phyloP scores from a whole-genome alignment of 2,113 vertebrate species.

The Varanus salvator region DNA sequence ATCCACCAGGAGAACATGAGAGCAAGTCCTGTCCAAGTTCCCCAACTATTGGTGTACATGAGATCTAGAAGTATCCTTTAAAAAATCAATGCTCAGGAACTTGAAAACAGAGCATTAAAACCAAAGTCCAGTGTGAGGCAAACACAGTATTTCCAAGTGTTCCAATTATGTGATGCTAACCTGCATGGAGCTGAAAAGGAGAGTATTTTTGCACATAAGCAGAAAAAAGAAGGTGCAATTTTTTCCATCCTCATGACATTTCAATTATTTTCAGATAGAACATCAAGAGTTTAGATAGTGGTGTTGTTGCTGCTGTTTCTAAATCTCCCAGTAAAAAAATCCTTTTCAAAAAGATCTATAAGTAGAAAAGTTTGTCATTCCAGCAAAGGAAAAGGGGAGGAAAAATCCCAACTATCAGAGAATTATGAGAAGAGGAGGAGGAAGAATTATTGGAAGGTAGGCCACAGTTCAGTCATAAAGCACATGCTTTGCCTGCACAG shows the following conservation, averaged over 20 bases:
- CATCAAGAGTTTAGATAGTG: background rate
- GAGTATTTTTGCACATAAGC: background rate
- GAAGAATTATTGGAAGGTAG: background rate
- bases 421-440: background rate
- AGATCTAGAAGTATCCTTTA: background rate
- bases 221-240: background rate
- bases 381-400: background rate
- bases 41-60: background rate
- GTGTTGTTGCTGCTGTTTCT: constrained; percentile 5
- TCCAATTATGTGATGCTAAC: background rate
- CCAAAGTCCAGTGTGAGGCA: background rate
- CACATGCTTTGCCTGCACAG: background rate
- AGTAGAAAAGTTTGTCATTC: background rate
- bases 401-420: background rate
- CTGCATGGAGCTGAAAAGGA: background rate
- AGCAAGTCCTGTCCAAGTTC: too few relatives aligned
- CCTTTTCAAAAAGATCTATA: constrained; percentile 17
- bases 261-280: background rate
- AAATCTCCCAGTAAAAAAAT: background rate
- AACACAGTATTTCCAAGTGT: background rate
- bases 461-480: background rate
- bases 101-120: background rate
- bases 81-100: background rate
- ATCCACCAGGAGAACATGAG: too few relatives aligned
- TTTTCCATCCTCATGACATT: background rate